Evolutionary conservation across 2,888 invertebrate genomes (phyloP).

Genomic region (Junonia oenone): DNA sequence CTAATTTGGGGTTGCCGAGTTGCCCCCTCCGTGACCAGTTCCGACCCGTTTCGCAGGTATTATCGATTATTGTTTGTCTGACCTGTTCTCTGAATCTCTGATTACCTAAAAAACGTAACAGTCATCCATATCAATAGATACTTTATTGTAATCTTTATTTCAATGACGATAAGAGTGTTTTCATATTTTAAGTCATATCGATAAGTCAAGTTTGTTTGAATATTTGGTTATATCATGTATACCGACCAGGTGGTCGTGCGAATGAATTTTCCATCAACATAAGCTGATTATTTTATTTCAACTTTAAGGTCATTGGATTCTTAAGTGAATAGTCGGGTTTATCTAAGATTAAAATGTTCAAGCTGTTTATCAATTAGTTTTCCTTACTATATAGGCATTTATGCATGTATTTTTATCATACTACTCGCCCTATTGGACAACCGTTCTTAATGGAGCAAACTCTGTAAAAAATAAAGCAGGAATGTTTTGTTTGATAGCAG

Average conservation of each 20-base stretch:
- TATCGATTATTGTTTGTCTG: slow-evolving; percentile 49
- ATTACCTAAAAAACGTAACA: slow-evolving; percentile 42
- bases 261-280: neutral
- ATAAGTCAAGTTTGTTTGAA: neutral
- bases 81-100: slow-evolving; percentile 41
- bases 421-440: neutral
- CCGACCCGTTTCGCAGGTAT: slow-evolving; percentile 69
- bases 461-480: neutral
- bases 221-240: neutral
- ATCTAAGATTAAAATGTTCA: neutral
- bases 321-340: neutral
- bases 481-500: neutral
- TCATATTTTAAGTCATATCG: neutral
- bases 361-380: neutral
- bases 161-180: neutral
- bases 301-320: neutral
- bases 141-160: slow-evolving; percentile 5
- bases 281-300: neutral
- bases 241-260: neutral
- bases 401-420: neutral
- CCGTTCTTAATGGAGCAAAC: too few species aligned
- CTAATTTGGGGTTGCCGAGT: slow-evolving; percentile 63
- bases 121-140: slow-evolving; percentile 3
- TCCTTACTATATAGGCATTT: neutral
- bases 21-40: slow-evolving; percentile 60